A percentile compares a stretch with the other conserved stretches of the same genome.
Evolutionary conservation across 2,888 invertebrate genomes (phyloP).

Genomic region (Danaus chrysippus): DNA sequence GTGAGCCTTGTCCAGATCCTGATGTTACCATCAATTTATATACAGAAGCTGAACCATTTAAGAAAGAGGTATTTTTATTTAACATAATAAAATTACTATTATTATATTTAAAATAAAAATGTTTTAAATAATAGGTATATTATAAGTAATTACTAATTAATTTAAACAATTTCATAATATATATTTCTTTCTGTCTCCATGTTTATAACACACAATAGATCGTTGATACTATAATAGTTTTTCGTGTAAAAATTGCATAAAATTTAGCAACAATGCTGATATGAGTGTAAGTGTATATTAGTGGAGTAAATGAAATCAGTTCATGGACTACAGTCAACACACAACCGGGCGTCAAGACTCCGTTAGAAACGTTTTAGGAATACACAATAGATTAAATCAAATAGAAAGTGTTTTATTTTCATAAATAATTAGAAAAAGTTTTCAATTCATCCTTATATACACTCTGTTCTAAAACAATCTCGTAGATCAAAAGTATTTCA

Average conservation of each 20-base stretch:
- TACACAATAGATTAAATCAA: constrained; percentile 34
- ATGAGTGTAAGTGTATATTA: not conserved
- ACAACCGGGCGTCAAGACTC: constrained; percentile 23
- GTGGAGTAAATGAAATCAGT: constrained; percentile 7
- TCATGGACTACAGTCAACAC: constrained; percentile 15
- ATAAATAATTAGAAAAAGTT: constrained; percentile 13
- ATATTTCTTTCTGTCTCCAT: not conserved
- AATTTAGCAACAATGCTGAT: not conserved
- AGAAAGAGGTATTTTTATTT: constrained; percentile 53
- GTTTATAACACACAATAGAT: not conserved
- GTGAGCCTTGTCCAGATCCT: constrained; percentile 85
- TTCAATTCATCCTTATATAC: not conserved
- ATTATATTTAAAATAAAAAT: not conserved
- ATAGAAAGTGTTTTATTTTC: constrained; percentile 27
- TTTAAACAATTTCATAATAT: too few species aligned
- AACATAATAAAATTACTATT: not conserved
- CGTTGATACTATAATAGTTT: not conserved
- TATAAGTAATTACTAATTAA: too few species aligned
- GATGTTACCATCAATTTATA: constrained; percentile 83
- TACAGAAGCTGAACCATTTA: constrained; percentile 75
- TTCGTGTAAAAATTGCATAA: not conserved
- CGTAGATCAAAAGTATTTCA: too few species aligned
- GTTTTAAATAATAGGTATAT: too few species aligned
- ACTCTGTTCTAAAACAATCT: not conserved
- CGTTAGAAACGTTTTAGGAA: constrained; percentile 37